Evolutionary conservation across 2,888 invertebrate species (phyloP), one percentile per base, ranked within the genome.

Genomic region (Celastrina argiolus): DNA sequence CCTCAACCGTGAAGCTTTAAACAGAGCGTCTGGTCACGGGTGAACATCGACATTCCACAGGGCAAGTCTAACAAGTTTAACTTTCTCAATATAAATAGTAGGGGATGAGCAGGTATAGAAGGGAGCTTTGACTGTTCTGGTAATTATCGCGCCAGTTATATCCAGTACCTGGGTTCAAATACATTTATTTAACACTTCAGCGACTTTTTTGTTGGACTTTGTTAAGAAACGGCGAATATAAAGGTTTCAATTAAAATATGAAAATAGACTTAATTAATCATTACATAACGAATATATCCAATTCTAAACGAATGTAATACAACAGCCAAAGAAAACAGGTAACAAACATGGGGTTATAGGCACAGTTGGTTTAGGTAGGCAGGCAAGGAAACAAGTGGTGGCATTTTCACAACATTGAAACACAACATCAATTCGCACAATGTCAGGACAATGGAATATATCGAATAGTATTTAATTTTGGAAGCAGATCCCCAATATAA

Each of bases 381-480:
- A 69, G 84, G 82, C 76, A 72, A 77, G 88, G 89, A 84, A 83
- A 85, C 83, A 83, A 88, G 90, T 90, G 90, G 90, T 88, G 89
- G 88, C 81, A 84, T 81, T 83, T 84, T 83, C 81, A 87, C 85
- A 88, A 87, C 88, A 88, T 81, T 84, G 79, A 84, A 80, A 81
- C 86, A 90, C 90, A 90, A 90, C 90, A 90, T 85, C 90, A 86
- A 90, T 77, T 80, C 76, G 80, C 84, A 84, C 84, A 84, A 82
- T 82, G 81, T 79, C 80, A 76, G 82, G 86, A 85, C 85, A 83
- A 59, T 59, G 79, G 71, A 74, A 56, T 28, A 34, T 12, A 26
- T 31, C 34, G 22, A 12, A 10, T 64, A 5, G 26, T 56, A 12
- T 18, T 56, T 39, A 65, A 65, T 58, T 65, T 65, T 56, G 41